A percentile compares a stretch with the other conserved stretches of the same genome.
These are phyloP conservation scores for Sturmia bella DNA, from an alignment of 2,888 invertebrate genomes.

Conservation along the genomic window DNA sequence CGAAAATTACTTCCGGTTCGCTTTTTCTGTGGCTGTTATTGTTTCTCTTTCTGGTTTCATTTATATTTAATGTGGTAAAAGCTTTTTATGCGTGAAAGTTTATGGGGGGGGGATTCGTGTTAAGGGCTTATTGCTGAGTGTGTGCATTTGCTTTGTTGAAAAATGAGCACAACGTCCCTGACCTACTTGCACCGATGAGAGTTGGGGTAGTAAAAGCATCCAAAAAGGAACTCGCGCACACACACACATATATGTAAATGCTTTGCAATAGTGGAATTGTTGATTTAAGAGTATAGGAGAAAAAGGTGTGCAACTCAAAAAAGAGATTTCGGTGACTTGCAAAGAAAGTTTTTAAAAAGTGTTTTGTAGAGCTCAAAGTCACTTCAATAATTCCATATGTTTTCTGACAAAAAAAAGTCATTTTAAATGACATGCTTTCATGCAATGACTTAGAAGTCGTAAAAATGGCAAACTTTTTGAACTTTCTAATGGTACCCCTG, in stretches of 20 bases:
- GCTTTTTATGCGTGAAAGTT: constrained; percentile 32
- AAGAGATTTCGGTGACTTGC: constrained; percentile 1
- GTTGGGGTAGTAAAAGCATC: constrained; percentile 63
- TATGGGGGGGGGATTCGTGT: constrained; percentile 36
- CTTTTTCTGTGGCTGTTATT: not conserved
- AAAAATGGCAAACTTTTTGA: no score
- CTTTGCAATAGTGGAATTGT: constrained; percentile 2
- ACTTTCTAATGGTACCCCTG: no score
- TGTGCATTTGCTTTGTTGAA: constrained; percentile 63
- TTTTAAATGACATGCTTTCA: no score
- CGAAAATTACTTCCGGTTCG: constrained; percentile 36
- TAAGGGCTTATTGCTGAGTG: constrained; percentile 40
- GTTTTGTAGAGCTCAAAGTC: constrained; percentile 20
- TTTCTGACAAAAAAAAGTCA: no score
- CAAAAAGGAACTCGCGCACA: no score
- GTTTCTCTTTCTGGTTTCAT: constrained; percentile 12
- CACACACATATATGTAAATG: not conserved
- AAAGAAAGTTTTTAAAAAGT: constrained; percentile 16
- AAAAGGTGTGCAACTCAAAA: constrained; percentile 39
- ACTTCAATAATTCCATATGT: no score
- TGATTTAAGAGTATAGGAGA: constrained; percentile 21
- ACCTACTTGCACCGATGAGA: constrained; percentile 76
- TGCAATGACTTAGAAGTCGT: no score
- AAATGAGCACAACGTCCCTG: constrained; percentile 81
- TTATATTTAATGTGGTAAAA: constrained; percentile 35